A percentile compares a stretch with the other conserved stretches of the same genome.
These are phyloP conservation scores for Lineus longissimus DNA, from an alignment of 1,140 invertebrate genomes.

Conservation along the genomic window DNA sequence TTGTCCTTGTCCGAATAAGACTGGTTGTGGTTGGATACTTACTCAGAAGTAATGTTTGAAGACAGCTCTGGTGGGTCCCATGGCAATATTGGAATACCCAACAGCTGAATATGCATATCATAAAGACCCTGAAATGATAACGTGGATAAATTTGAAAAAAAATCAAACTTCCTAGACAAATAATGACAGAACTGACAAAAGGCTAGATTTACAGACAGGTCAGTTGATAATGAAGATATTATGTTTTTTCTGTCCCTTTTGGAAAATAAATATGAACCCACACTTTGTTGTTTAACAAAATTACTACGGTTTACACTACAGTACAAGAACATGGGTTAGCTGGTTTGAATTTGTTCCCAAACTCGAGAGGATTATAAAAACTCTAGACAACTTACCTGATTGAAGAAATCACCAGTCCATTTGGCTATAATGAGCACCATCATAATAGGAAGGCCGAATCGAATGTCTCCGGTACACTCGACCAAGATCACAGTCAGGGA, in stretches of 20 bases:
- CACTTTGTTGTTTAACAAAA: not conserved
- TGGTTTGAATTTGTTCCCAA: not conserved
- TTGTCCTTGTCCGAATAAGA: too few relatives aligned
- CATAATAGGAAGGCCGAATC: slow-evolving; percentile 79
- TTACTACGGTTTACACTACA: not conserved
- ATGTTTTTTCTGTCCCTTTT: too few relatives aligned
- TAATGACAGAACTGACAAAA: too few relatives aligned
- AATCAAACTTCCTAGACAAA: not conserved
- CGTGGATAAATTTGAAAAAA: slow-evolving; percentile 17
- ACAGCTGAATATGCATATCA: slow-evolving; percentile 87
- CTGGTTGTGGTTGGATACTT: not conserved
- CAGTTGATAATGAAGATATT: too few relatives aligned
- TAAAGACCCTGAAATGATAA: slow-evolving; percentile 79
- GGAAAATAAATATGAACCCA: too few relatives aligned
- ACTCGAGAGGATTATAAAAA: slow-evolving; percentile 12
- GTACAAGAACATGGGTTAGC: not conserved
- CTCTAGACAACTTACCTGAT: slow-evolving; percentile 67
- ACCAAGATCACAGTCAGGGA: slow-evolving; percentile 93
- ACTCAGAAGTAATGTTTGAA: not conserved
- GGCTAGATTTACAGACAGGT: too few relatives aligned
- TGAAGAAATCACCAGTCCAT: slow-evolving; percentile 97
- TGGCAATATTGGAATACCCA: slow-evolving; percentile 80
- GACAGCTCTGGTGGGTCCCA: slow-evolving; percentile 88
- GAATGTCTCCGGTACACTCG: slow-evolving; percentile 92
- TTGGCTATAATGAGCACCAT: slow-evolving; percentile 89